Conservation (phyloP, 2,888 invertebrate species). For the Stenolophus ochropezus region DNA sequence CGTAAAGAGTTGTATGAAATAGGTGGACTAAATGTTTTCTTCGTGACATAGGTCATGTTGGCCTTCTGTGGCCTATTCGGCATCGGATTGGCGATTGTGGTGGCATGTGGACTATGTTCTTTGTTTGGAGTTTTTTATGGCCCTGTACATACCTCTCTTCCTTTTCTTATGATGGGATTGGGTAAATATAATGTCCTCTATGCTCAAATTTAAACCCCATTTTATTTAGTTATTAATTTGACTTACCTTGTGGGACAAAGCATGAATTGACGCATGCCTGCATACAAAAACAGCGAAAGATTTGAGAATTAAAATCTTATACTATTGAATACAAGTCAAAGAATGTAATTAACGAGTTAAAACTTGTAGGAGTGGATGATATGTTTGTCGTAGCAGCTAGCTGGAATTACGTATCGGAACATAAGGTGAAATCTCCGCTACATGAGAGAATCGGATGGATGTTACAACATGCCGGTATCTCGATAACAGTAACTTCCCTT, state of each 20-base stretch:
- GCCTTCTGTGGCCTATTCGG: conserved; percentile 82
- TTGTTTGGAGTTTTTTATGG: conserved; percentile 83
- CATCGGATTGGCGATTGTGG: conserved; percentile 83
- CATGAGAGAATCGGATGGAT: conserved; percentile 82
- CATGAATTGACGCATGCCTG: background rate
- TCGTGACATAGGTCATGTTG: conserved; percentile 77
- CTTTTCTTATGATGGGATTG: conserved; percentile 87
- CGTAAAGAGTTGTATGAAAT: too few species aligned
- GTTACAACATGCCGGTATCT: conserved; percentile 87
- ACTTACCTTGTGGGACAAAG: background rate
- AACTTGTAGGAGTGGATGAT: conserved; percentile 86
- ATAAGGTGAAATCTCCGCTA: conserved; percentile 76
- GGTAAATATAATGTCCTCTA: conserved; percentile 67
- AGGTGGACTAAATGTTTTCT: too few species aligned
- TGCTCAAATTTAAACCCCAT: background rate
- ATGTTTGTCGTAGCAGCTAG: conserved; percentile 90
- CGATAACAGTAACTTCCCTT: conserved; percentile 88
- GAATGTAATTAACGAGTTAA: too few species aligned
- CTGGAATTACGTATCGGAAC: conserved; percentile 74
- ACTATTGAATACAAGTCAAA: background rate
- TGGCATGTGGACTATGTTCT: conserved; percentile 84
- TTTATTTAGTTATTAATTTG: background rate
- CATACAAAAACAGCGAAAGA: too few species aligned
- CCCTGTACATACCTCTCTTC: conserved; percentile 87
- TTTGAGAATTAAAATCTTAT: too few species aligned